phyloP scores from a whole-genome alignment of 2,113 vertebrate species.

The Galemys pyrenaicus region DNA sequence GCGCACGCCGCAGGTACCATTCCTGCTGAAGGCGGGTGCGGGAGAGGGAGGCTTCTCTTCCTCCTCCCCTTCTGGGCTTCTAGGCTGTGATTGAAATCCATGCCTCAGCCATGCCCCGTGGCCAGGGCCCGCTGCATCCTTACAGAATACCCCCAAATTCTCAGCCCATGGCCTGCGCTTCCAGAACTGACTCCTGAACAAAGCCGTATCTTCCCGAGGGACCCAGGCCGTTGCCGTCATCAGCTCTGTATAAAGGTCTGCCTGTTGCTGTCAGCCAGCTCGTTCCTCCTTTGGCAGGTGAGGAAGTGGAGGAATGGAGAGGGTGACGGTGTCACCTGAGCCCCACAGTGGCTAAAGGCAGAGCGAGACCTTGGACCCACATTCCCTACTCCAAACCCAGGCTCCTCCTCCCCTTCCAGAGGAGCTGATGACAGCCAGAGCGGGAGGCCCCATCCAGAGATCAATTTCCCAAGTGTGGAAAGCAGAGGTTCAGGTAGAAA shows the following conservation, averaged over 20 bases:
- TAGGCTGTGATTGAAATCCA: background rate
- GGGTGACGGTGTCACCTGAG: background rate
- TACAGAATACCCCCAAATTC: background rate
- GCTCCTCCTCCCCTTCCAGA: background rate
- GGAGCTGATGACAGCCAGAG: background rate
- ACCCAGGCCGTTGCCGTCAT: too few species aligned
- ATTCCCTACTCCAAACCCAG: background rate
- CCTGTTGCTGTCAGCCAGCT: background rate
- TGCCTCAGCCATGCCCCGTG: background rate
- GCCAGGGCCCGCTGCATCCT: background rate
- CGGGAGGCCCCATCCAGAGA: background rate
- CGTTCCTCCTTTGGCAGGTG: background rate
- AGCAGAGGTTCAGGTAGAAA: background rate
- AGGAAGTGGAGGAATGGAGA: background rate
- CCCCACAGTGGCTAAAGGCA: background rate
- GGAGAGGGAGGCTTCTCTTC: background rate
- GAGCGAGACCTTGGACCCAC: background rate
- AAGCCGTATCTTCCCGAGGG: background rate
- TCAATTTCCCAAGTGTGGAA: background rate
- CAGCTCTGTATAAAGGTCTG: background rate
- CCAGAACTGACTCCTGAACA: background rate
- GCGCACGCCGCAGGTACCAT: too few species aligned
- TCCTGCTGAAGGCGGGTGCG: too few species aligned
- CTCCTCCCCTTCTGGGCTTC: background rate
- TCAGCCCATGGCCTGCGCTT: background rate